Evolutionary conservation across 1,140 invertebrate species (phyloP).

Genomic region (Galendromus occidentalis): DNA sequence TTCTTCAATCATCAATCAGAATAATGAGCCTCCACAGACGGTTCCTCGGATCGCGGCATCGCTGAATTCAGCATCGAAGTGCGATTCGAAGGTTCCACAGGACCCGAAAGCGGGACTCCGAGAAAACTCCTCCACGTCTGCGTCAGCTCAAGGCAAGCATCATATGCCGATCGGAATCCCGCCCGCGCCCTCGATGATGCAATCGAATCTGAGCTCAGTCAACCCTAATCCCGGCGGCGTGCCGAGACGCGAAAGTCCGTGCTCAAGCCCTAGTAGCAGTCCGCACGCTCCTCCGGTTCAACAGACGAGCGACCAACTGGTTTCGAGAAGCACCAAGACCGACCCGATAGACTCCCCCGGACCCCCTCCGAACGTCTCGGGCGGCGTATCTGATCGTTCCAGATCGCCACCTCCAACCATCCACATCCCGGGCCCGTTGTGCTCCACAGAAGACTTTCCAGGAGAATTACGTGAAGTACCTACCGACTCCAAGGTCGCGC

Average conservation of each 20-base stretch:
- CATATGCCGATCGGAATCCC: no score
- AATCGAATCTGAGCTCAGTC: no score
- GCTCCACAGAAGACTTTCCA: neutral
- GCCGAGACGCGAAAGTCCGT: neutral
- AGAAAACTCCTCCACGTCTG: no score
- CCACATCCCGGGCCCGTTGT: neutral
- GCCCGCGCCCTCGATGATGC: no score
- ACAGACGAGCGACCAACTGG: neutral
- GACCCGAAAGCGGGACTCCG: no score
- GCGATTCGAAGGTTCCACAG: no score
- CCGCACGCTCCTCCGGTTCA: neutral
- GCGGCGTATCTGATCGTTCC: neutral
- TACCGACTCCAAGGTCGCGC: neutral
- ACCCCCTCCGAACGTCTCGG: neutral
- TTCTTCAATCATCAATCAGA: neutral
- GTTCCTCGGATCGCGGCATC: no score
- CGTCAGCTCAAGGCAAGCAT: no score
- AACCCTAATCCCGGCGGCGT: neutral
- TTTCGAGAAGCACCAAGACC: neutral
- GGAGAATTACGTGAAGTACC: neutral
- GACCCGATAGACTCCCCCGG: neutral
- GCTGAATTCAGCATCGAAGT: no score
- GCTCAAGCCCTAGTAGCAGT: no score
- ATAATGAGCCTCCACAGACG: neutral
- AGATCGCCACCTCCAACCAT: neutral